Percentiles rank a stretch among this genome's conserved stretches.
phyloP scores from a whole-genome alignment of 1,140 invertebrate genomes.

The Caenorhabditis remanei region DNA sequence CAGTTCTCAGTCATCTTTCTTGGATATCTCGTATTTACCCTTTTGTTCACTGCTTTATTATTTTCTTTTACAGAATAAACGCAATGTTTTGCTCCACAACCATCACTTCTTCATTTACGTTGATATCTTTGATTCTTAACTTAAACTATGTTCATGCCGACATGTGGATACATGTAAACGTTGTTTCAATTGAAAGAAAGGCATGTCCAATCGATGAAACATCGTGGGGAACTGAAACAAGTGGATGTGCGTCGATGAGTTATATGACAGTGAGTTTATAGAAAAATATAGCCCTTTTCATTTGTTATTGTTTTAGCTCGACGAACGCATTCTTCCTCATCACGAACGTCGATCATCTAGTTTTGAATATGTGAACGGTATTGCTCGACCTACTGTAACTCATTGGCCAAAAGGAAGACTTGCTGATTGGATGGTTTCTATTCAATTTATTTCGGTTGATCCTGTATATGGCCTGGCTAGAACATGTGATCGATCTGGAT shows the following conservation, averaged over 20 bases:
- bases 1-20: not conserved
- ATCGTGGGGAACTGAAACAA: slow-evolving; percentile 17
- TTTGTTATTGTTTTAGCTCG: not conserved
- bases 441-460: slow-evolving; percentile 41
- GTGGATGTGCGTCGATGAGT: slow-evolving; percentile 32
- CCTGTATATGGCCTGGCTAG: slow-evolving; percentile 30
- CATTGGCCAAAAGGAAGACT: slow-evolving; percentile 45
- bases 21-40: not conserved
- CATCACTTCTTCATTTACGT: not conserved
- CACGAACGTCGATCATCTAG: slow-evolving; percentile 48
- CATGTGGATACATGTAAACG: slow-evolving; percentile 34
- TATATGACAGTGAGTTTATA: slow-evolving; percentile 24
- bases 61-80: too few relatives aligned
- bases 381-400: slow-evolving; percentile 16
- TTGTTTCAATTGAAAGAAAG: slow-evolving; percentile 8
- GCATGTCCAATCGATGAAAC: slow-evolving; percentile 28
- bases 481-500: slow-evolving; percentile 42
- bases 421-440: slow-evolving; percentile 39
- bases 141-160: not conserved
- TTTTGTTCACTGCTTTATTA: too few relatives aligned
- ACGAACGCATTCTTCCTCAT: slow-evolving; percentile 30
- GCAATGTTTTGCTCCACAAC: too few relatives aligned
- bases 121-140: not conserved
- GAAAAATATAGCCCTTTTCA: not conserved
- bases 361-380: slow-evolving; percentile 27